phyloP scores from a whole-genome alignment of 35 echinoderm and acorn worm species.

The Ophioderma brevispina region DNA sequence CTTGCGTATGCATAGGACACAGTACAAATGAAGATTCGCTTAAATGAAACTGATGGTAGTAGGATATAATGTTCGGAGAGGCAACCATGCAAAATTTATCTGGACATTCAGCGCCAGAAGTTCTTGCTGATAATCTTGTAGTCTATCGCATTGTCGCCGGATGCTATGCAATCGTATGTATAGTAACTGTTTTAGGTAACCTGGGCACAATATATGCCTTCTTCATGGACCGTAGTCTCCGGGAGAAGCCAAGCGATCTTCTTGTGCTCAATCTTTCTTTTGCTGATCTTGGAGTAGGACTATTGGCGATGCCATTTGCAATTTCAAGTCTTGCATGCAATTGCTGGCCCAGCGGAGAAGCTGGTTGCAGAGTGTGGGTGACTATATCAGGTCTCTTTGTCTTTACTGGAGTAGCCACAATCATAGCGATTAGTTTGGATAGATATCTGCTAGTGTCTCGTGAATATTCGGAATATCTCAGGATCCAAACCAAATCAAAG shows the following conservation, averaged over 20 bases:
- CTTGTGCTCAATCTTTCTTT: slow-evolving; percentile 12
- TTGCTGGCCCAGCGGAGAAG: background rate
- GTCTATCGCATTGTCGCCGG: background rate
- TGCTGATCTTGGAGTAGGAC: slow-evolving; percentile 12
- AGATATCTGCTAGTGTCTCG: slow-evolving; percentile 2
- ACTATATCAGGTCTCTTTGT: background rate
- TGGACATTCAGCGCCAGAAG: too few relatives aligned
- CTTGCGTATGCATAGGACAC: too few relatives aligned
- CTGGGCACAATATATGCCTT: slow-evolving; percentile 17
- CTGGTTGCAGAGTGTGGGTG: background rate
- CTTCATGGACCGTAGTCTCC: background rate
- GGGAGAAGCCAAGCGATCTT: slow-evolving; percentile 25
- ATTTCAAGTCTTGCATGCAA: background rate
- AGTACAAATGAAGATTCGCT: too few relatives aligned
- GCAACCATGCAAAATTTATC: too few relatives aligned
- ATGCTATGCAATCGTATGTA: background rate
- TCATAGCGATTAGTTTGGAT: slow-evolving; percentile 9
- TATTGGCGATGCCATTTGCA: background rate
- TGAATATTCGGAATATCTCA: background rate
- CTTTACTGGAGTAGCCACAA: background rate
- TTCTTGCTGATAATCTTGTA: too few relatives aligned
- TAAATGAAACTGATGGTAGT: too few relatives aligned
- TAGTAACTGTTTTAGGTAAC: slow-evolving; percentile 6
- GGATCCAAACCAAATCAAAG: background rate
- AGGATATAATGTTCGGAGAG: too few relatives aligned